Percentiles rank a stretch among this genome's conserved stretches.
These are phyloP conservation scores for Acronicta leporina DNA, from an alignment of 2,888 invertebrate genomes.

Conservation along the genomic window DNA sequence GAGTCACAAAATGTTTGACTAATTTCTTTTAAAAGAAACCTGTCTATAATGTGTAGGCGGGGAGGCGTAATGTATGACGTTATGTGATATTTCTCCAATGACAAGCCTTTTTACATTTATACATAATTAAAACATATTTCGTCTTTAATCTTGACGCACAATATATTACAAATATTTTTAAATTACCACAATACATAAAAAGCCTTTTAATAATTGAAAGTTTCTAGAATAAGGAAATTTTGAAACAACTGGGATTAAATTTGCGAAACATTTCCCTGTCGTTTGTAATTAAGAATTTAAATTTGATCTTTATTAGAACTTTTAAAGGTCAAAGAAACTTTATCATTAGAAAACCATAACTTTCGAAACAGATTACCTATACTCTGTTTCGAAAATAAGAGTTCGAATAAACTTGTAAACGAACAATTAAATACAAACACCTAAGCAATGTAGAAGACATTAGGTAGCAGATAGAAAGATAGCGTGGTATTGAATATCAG, in stretches of 20 bases:
- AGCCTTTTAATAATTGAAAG: no score
- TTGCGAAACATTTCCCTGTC: conserved; percentile 16
- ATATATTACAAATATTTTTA: conserved; percentile 7
- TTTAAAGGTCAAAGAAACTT: conserved; percentile 8
- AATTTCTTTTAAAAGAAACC: conserved; percentile 42
- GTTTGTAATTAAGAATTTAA: conserved; percentile 34
- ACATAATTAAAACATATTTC: conserved; percentile 42
- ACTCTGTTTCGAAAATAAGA: no score
- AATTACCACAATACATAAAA: no score
- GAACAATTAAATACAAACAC: conserved; percentile 40
- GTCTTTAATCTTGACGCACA: conserved; percentile 16
- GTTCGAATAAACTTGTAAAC: conserved; percentile 18
- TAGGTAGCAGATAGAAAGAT: conserved; percentile 82
- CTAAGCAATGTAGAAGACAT: conserved; percentile 46
- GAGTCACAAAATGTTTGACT: conserved; percentile 50
- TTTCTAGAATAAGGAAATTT: conserved; percentile 10
- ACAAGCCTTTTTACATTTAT: conserved; percentile 73
- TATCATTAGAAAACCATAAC: no score
- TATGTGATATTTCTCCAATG: conserved; percentile 68
- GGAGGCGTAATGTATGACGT: conserved; percentile 52
- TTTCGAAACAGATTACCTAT: no score
- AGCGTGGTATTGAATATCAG: conserved; percentile 81
- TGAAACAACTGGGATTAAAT: conserved; percentile 8
- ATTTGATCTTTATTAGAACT: conserved; percentile 8
- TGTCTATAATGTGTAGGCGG: conserved; percentile 48